These are phyloP conservation scores for Hoplostethus mediterraneus DNA, from an alignment of 2,797 vertebrate species.

Conservation along the genomic window DNA sequence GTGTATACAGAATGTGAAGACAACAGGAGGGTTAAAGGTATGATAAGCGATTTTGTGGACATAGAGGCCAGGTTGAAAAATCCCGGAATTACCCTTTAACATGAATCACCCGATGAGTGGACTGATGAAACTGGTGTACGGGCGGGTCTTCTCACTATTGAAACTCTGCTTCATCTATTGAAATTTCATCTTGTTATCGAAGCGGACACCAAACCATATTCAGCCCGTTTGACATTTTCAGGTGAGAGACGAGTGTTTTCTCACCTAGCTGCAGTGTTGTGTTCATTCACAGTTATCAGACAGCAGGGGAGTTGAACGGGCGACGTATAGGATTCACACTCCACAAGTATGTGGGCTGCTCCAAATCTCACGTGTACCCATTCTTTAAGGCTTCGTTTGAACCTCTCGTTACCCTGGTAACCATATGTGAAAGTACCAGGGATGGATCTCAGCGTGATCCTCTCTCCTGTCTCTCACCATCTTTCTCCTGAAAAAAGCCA, in stretches of 20 bases:
- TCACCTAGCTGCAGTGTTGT: conserved; percentile 37
- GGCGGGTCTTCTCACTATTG: conserved; percentile 11
- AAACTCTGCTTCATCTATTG: too few species aligned
- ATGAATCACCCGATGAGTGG: too few species aligned
- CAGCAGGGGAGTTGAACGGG: too few species aligned
- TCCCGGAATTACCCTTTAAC: too few species aligned
- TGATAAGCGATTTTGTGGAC: too few species aligned
- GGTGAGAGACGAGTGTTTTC: conserved; percentile 43
- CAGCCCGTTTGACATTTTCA: conserved; percentile 42
- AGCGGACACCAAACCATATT: conserved; percentile 44
- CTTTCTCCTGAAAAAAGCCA: conserved; percentile 25
- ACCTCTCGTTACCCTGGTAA: conserved; percentile 51
- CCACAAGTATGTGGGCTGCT: conserved; percentile 57
- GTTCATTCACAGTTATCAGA: conserved; percentile 9
- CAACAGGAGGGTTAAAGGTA: too few species aligned
- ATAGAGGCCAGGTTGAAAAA: too few species aligned
- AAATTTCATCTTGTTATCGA: conserved; percentile 1
- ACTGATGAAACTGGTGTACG: too few species aligned
- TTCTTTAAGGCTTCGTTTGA: conserved; percentile 54
- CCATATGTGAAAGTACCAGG: conserved; percentile 45
- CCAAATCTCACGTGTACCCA: conserved; percentile 38
- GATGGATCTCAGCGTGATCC: conserved; percentile 40
- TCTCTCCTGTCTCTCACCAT: conserved; percentile 29
- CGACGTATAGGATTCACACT: background rate
- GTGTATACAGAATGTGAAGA: too few species aligned